Percentiles rank a stretch among this genome's conserved stretches.
Conservation (phyloP, 2,888 invertebrate species). For the Drosophila peninsularis region DNA sequence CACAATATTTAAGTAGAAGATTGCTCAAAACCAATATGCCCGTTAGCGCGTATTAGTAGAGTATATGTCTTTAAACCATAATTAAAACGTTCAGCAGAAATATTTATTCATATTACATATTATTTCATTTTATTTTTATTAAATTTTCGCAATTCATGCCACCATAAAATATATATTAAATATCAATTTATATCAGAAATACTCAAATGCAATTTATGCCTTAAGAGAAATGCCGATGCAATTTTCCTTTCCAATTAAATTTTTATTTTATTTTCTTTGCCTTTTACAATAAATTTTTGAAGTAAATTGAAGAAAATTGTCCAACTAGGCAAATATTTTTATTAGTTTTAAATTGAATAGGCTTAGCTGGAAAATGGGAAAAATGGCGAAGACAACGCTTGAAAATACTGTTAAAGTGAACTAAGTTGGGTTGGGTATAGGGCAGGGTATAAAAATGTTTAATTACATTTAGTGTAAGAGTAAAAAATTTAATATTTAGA, state of each 20-base stretch:
- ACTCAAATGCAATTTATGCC: neutral
- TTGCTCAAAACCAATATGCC: too few relatives aligned
- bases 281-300: neutral
- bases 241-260: neutral
- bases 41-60: too few relatives aligned
- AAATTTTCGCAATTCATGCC: neutral
- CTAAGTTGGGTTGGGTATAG: too few relatives aligned
- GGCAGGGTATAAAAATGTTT: too few relatives aligned
- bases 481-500: too few relatives aligned
- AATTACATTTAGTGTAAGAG: too few relatives aligned
- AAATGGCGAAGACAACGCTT: too few relatives aligned
- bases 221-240: neutral
- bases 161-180: neutral
- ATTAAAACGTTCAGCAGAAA: neutral
- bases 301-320: conserved; percentile 7
- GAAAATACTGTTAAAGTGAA: too few relatives aligned
- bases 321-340: conserved; percentile 12
- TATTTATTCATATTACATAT: neutral
- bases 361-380: too few relatives aligned
- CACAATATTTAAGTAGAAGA: too few relatives aligned
- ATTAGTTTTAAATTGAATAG: neutral
- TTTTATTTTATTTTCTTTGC: neutral
- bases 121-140: neutral
- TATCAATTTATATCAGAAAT: neutral
- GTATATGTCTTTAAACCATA: too few relatives aligned